Evolutionary conservation across 2,888 invertebrate species (phyloP), one percentile per base, ranked within the genome.

Genomic region (Parelbella ahira): DNA sequence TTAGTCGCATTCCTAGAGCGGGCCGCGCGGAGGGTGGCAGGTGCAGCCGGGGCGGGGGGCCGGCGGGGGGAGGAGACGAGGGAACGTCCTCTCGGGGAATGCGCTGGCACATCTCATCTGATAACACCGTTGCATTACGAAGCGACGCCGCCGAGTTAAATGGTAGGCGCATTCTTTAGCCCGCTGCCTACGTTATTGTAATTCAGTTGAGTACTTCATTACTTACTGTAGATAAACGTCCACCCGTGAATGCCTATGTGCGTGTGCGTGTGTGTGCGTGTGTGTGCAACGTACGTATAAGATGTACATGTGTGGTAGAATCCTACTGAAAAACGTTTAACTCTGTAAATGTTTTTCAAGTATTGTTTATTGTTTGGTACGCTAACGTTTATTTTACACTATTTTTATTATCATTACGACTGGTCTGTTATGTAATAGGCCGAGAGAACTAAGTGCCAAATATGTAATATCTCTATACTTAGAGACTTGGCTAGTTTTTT

Each of bases 1-100:
- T 83, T 81, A 81, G 67, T 60, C 72, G 71, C 82, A 82, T 82
- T 82, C 84, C 81, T 81, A 75, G 77, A 66, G 77, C 63, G 64
- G 56, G 52, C 53, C 58, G 54, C 56, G 55, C 51, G 46, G 46
- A 54, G 60, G 61, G 63, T 60, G 56, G 68, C 68, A 63, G 66
- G 66, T 67, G 71, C 57, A 49, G 47, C 38, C 47, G 49, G 51
- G 50, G 51, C n/a, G n/a, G n/a, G n/a, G n/a, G n/a, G n/a, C n/a
- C n/a, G n/a, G n/a, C n/a, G 15, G 15, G 3, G 15, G 2, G 15
- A 15, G 15, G 15, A 4, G 15, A 4, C 15, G 57, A 43, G 54
- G 53, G 56, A 48, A 48, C 56, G 56, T 58, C 58, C 60, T 56
- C 56, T 50, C 44, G 44, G 53, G 67, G 69, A 66, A 69, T 66